Percentiles rank a stretch among this genome's conserved stretches.
These are phyloP conservation scores for Portevinia maculata DNA, from an alignment of 2,888 invertebrate genomes.

Conservation along the genomic window DNA sequence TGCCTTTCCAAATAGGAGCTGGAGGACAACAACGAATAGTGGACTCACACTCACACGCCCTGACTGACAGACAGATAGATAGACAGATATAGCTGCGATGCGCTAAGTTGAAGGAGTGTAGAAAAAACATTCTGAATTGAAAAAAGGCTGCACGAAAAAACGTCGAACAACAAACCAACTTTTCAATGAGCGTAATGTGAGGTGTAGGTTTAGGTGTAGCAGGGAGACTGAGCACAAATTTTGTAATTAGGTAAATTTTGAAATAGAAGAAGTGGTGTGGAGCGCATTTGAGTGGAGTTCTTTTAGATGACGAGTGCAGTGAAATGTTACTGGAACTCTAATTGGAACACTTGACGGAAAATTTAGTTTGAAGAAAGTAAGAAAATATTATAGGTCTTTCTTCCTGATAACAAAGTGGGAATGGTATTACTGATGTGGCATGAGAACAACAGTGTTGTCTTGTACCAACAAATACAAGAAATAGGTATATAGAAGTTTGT, in stretches of 20 bases:
- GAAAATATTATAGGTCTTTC: not conserved
- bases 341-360: conserved; percentile 45
- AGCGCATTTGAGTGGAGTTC: no score
- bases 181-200: conserved; percentile 25
- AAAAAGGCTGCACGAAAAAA: conserved; percentile 23
- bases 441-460: not conserved
- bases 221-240: conserved; percentile 16
- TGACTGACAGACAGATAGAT: conserved; percentile 30
- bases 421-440: no score
- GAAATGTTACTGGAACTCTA: conserved; percentile 26
- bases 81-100: conserved; percentile 15
- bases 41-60: conserved; percentile 32
- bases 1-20: conserved; percentile 56
- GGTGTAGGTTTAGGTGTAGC: not conserved
- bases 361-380: conserved; percentile 9
- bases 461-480: no score
- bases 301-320: conserved; percentile 7
- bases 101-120: conserved; percentile 1
- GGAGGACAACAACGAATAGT: conserved; percentile 52
- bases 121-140: conserved; percentile 64
- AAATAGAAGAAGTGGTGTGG: conserved; percentile 27
- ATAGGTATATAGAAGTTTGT: conserved; percentile 6
- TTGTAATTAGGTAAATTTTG: conserved; percentile 64
- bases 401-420: conserved; percentile 2
- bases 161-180: conserved; percentile 9